A percentile compares a stretch with the other conserved stretches of the same genome.
These are phyloP conservation scores for Malthinus seriepunctatus DNA, from an alignment of 2,888 invertebrate genomes.

Conservation along the genomic window DNA sequence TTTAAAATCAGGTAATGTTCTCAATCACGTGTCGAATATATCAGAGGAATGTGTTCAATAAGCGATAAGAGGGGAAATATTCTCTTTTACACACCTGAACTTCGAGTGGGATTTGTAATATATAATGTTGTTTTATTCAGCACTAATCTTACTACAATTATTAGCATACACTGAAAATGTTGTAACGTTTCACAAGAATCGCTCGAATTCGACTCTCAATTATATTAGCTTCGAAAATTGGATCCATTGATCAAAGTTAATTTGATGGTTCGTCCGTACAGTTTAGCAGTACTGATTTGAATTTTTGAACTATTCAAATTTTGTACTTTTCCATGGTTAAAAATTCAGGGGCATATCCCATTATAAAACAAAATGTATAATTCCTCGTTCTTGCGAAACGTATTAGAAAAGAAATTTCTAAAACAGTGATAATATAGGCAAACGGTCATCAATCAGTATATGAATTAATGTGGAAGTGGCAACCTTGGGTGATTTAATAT, in stretches of 20 bases:
- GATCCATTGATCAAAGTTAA: not conserved
- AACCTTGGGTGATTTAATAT: conserved; percentile 28
- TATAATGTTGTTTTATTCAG: conserved; percentile 28
- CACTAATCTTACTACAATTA: no score
- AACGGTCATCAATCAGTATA: conserved; percentile 15
- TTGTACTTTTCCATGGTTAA: conserved; percentile 27
- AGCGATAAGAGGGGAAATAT: conserved; percentile 31
- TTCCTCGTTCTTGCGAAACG: conserved; percentile 23
- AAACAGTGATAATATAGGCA: conserved; percentile 9
- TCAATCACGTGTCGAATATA: conserved; percentile 33
- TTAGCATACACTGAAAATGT: no score
- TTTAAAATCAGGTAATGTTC: conserved; percentile 20
- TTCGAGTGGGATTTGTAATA: conserved; percentile 32
- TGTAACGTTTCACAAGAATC: no score
- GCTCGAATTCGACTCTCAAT: not conserved
- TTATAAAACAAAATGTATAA: conserved; percentile 12
- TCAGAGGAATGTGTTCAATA: conserved; percentile 30
- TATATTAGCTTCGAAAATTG: conserved; percentile 1
- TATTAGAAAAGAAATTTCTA: conserved; percentile 20
- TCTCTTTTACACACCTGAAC: conserved; percentile 31
- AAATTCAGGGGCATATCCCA: conserved; percentile 26
- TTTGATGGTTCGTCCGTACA: not conserved
- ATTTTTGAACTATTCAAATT: conserved; percentile 9
- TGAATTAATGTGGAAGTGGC: conserved; percentile 26
- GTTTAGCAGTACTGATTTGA: not conserved